These are phyloP conservation scores for Cotesia vestalis DNA, from an alignment of 1,140 invertebrate genomes.

Conservation along the genomic window DNA sequence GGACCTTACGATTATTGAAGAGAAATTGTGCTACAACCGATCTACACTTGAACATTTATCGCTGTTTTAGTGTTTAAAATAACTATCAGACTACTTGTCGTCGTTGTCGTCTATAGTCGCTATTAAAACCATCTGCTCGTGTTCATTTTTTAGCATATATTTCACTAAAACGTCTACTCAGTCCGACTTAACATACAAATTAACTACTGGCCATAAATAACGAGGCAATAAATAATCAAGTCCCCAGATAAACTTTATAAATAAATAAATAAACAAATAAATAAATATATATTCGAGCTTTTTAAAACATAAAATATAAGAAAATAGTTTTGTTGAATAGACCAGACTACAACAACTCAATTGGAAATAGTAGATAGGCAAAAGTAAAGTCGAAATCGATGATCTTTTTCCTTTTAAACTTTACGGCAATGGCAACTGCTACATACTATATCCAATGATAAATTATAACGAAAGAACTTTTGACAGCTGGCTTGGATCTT, in stretches of 20 bases:
- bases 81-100: neutral
- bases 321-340: constrained; percentile 3
- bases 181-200: no score
- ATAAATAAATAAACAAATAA: no score
- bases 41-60: constrained; percentile 2
- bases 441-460: constrained; percentile 29
- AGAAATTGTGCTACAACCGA: neutral
- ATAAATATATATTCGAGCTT: no score
- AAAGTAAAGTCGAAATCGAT: constrained; percentile 13
- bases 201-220: no score
- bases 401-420: constrained; percentile 28
- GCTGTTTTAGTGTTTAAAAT: neutral
- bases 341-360: neutral
- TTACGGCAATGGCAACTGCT: constrained; percentile 1
- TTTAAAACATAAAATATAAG: no score
- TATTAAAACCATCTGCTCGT: neutral
- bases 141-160: neutral
- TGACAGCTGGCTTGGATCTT: constrained; percentile 25
- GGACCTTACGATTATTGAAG: constrained; percentile 37
- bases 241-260: no score
- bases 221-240: no score
- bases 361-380: constrained; percentile 14
- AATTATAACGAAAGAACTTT: constrained; percentile 35
- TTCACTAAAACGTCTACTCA: neutral
- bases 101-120: neutral